Evolutionary conservation across 2,888 invertebrate species (phyloP), one percentile per base, ranked within the genome.

Genomic region (Iphiclides podalirius): DNA sequence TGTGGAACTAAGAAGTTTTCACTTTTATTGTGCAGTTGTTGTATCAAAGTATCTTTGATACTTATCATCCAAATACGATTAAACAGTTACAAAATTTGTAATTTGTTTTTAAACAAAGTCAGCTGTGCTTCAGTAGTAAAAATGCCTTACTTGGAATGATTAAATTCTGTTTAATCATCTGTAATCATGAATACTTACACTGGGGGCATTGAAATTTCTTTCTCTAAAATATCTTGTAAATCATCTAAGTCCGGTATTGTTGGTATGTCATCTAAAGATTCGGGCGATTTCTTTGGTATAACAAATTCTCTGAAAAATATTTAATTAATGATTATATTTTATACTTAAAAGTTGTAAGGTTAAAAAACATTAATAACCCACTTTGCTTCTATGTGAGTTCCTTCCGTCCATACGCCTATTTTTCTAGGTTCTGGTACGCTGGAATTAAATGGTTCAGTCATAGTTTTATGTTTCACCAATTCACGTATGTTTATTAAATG

Each of bases 161-260:
- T n/a, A n/a, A n/a, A n/a, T n/a, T n/a, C n/a, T n/a, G n/a, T n/a
- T n/a, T n/a, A n/a, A n/a, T n/a, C n/a, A n/a, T n/a, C n/a, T n/a
- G n/a, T n/a, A n/a, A n/a, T n/a, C n/a, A n/a, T n/a, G n/a, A n/a
- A 42, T 42, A 71, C 86, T 74, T 67, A 87, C 87, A 63, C 47
- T 4, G 82, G 72, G 6, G 82, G 81, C 52, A 75, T 67, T 14
- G 79, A 74, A 63, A 86, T 75, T 59, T 87, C 88, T 52, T 82
- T 89, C 51, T 88, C 86, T 26, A 87, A 56, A 48, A 82, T 80
- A 51, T 89, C 89, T 58, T 86, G 83, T 28, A 88, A 65, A 36
- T 89, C 89, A 54, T 89, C 89, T 31, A 87, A 58, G 56, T 89
- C 89, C 6, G 89, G 89, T 63, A 89, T 83, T 1, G 89, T 89